Evolutionary conservation across 2,888 invertebrate genomes (phyloP).

Genomic region (Leptopilina syphax): DNA sequence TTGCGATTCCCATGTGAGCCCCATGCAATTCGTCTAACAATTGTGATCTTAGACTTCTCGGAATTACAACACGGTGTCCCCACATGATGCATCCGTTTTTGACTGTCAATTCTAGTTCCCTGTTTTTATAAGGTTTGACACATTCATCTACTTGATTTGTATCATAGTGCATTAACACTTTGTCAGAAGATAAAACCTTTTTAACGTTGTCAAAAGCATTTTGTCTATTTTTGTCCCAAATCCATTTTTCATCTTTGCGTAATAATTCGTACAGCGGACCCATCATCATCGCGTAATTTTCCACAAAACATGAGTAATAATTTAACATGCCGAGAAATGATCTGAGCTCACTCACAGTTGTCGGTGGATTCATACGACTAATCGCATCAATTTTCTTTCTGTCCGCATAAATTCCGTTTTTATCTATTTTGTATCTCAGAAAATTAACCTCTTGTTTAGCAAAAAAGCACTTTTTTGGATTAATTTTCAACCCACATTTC

Average conservation of each 20-base stretch:
- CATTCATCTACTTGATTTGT: not conserved
- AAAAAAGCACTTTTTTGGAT: constrained; percentile 43
- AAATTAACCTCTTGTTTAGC: constrained; percentile 11
- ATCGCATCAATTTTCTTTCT: constrained; percentile 43
- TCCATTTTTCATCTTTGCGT: not conserved
- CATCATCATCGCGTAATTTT: constrained; percentile 54
- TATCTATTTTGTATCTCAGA: constrained; percentile 41
- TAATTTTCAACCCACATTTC: constrained; percentile 37
- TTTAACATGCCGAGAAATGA: constrained; percentile 61
- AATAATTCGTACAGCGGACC: constrained; percentile 62
- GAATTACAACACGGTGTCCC: too few relatives aligned
- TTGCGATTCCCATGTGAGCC: not conserved
- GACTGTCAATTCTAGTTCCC: too few relatives aligned
- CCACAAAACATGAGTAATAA: constrained; percentile 66
- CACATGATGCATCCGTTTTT: too few relatives aligned
- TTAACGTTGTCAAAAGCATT: constrained; percentile 40
- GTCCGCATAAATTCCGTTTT: constrained; percentile 28
- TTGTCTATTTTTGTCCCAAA: constrained; percentile 41
- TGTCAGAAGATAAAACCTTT: not conserved
- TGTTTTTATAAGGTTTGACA: too few relatives aligned
- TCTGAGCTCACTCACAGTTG: constrained; percentile 49
- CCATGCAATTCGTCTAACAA: not conserved
- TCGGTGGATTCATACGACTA: constrained; percentile 50
- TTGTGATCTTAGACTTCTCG: too few relatives aligned
- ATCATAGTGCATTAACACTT: constrained; percentile 38